Evolutionary conservation across 2,113 vertebrate species (phyloP).

Genomic region (Heliornis fulica): DNA sequence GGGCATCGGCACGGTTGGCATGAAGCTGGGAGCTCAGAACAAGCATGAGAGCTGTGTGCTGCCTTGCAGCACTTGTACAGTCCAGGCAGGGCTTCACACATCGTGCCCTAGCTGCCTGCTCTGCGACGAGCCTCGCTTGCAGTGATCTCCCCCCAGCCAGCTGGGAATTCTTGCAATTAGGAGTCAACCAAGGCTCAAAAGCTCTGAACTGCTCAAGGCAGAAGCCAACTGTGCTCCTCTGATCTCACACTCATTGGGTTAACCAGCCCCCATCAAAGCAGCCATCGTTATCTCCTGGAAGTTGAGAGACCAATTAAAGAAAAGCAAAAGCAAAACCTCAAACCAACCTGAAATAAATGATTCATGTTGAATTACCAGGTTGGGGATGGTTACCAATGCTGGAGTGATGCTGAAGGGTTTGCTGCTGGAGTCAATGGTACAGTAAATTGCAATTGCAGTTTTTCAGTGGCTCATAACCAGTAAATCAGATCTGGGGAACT

Average conservation of each 20-base stretch:
- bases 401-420: background rate
- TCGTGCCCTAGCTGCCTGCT: background rate
- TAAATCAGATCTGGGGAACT: slow-evolving; percentile 71
- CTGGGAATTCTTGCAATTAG: background rate
- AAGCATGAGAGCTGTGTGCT: background rate
- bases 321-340: background rate
- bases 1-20: background rate
- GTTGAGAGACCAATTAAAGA: background rate
- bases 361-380: background rate
- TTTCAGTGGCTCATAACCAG: slow-evolving; percentile 41
- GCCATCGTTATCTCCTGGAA: background rate
- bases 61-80: background rate
- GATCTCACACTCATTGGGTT: background rate
- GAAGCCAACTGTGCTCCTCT: background rate
- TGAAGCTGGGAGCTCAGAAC: background rate
- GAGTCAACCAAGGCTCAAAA: background rate
- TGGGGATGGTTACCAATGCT: background rate
- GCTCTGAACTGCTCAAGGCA: background rate
- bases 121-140: background rate
- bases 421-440: background rate
- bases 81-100: background rate
- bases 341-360: background rate
- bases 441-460: slow-evolving; percentile 39
- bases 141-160: background rate
- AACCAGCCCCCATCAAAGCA: background rate